Evolutionary conservation across 2,113 vertebrate species (phyloP).

Genomic region (Tapirus terrestris): DNA sequence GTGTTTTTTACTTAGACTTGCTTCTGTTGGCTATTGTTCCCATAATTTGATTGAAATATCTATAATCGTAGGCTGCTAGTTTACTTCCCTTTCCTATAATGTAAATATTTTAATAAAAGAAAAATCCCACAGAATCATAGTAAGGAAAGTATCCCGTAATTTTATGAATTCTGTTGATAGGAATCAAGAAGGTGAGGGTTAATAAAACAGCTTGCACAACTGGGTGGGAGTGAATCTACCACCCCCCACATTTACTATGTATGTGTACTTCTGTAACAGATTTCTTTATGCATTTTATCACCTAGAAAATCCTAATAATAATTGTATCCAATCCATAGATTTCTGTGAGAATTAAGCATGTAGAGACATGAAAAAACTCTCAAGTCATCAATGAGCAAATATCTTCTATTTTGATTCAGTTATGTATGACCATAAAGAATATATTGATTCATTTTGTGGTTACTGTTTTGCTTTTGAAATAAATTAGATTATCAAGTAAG

Average conservation of each 20-base stretch:
- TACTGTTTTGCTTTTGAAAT: background rate
- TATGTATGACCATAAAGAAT: background rate
- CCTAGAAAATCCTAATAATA: background rate
- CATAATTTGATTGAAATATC: background rate
- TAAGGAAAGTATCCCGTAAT: background rate
- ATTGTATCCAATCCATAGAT: background rate
- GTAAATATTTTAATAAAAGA: background rate
- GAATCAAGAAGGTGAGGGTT: background rate
- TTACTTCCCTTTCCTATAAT: background rate
- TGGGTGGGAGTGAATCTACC: no score
- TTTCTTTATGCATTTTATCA: background rate
- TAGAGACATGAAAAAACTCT: background rate
- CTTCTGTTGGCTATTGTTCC: background rate
- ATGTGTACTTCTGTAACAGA: background rate
- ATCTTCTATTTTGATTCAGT: background rate
- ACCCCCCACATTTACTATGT: background rate
- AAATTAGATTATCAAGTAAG: background rate
- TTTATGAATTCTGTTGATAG: background rate
- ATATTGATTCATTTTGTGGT: background rate
- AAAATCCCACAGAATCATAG: background rate
- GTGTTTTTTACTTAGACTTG: background rate
- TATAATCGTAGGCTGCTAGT: background rate
- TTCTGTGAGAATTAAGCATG: background rate
- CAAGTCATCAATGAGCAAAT: background rate
- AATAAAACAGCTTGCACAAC: background rate